phyloP scores from a whole-genome alignment of 2,888 invertebrate genomes.

The Stramonita haemastoma region DNA sequence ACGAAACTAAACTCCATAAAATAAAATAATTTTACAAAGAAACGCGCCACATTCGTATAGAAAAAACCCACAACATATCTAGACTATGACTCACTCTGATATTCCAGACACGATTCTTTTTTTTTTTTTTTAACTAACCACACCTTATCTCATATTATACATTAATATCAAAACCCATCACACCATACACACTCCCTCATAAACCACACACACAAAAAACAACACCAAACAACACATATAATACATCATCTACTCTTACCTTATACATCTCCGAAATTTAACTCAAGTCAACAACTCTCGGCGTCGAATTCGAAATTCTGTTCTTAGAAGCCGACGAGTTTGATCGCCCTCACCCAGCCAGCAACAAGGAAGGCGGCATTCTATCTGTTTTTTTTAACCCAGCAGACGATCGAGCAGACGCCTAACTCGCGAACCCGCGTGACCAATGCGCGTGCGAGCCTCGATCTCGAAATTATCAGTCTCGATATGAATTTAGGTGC shows the following conservation, averaged over 20 bases:
- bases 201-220: background rate
- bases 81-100: too few species aligned
- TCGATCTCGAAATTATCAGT: slow-evolving; percentile 23
- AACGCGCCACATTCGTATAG: too few species aligned
- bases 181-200: background rate
- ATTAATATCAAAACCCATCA: background rate
- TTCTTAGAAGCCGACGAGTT: slow-evolving; percentile 28
- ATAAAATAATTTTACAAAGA: too few species aligned
- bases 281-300: background rate
- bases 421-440: background rate
- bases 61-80: too few species aligned
- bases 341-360: background rate
- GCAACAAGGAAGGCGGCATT: background rate
- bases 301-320: slow-evolving; percentile 36
- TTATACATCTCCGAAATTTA: background rate
- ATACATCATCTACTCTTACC: background rate
- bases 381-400: background rate
- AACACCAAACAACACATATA: background rate
- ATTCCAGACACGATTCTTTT: too few species aligned
- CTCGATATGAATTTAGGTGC: background rate
- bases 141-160: too few species aligned
- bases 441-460: slow-evolving; percentile 35
- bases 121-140: too few species aligned
- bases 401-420: background rate
- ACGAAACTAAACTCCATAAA: too few species aligned